These are phyloP conservation scores for Sceliomorpha sp. DNA, from an alignment of 2,888 invertebrate genomes.

Conservation along the genomic window DNA sequence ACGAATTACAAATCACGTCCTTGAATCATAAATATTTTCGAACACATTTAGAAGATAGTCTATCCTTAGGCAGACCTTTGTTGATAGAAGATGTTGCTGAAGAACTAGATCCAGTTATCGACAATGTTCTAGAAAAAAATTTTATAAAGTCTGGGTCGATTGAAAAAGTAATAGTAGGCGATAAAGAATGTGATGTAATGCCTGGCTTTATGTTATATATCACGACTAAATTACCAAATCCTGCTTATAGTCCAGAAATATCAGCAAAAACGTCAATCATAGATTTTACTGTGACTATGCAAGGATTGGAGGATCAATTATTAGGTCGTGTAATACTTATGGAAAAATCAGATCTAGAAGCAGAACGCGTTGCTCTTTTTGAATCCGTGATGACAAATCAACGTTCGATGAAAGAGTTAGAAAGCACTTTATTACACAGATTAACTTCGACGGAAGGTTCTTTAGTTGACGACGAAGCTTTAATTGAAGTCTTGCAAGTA, in stretches of 20 bases:
- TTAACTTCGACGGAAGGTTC: slow-evolving; percentile 96
- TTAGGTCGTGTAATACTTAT: slow-evolving; percentile 96
- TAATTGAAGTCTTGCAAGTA: slow-evolving; percentile 93
- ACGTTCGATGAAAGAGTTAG: slow-evolving; percentile 96
- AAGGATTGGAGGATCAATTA: slow-evolving; percentile 96
- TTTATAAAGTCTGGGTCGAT: slow-evolving; percentile 98
- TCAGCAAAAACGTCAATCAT: slow-evolving; percentile 98
- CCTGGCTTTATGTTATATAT: slow-evolving; percentile 97
- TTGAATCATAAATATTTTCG: slow-evolving; percentile 98
- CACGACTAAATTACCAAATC: slow-evolving; percentile 97
- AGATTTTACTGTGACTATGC: slow-evolving; percentile 98
- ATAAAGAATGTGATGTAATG: slow-evolving; percentile 98
- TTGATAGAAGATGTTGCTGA: slow-evolving; percentile 97
- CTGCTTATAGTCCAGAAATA: slow-evolving; percentile 97
- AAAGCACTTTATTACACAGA: slow-evolving; percentile 94
- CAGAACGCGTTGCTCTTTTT: slow-evolving; percentile 94
- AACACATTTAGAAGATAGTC: slow-evolving; percentile 92
- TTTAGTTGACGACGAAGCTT: slow-evolving; percentile 96
- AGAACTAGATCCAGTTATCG: slow-evolving; percentile 96
- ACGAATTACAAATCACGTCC: slow-evolving; percentile 95
- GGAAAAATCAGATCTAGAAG: slow-evolving; percentile 97
- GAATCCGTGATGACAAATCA: slow-evolving; percentile 98
- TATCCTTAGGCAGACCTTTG: slow-evolving; percentile 92
- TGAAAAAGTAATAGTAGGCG: slow-evolving; percentile 95
- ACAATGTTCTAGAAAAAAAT: slow-evolving; percentile 98